phyloP scores from a whole-genome alignment of 2,113 vertebrate genomes.

The Taurulus bubalis region DNA sequence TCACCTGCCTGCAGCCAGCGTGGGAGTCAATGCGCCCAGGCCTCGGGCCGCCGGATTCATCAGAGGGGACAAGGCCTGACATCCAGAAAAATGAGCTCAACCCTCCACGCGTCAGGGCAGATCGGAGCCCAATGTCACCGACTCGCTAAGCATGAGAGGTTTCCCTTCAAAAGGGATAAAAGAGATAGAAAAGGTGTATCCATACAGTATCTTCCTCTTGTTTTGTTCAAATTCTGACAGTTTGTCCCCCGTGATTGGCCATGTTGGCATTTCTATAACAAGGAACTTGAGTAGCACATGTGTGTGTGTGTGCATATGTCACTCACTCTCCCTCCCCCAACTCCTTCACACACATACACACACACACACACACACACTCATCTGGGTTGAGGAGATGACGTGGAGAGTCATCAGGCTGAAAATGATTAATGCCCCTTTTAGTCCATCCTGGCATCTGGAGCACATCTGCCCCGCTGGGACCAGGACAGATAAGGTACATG shows the following conservation, averaged over 20 bases:
- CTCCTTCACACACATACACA: neutral
- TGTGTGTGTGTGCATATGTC: slow-evolving; percentile 15
- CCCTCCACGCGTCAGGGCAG: slow-evolving; percentile 54
- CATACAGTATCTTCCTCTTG: slow-evolving; percentile 32
- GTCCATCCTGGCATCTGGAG: slow-evolving; percentile 70
- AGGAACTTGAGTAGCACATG: neutral
- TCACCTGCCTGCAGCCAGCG: slow-evolving; percentile 71
- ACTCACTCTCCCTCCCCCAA: slow-evolving; percentile 9
- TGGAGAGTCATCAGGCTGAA: slow-evolving; percentile 79
- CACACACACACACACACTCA: slow-evolving; percentile 32
- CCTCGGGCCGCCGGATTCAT: slow-evolving; percentile 71
- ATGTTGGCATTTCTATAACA: slow-evolving; percentile 7
- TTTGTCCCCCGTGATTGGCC: slow-evolving; percentile 19
- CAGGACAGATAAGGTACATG: slow-evolving; percentile 69
- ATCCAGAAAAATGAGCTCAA: slow-evolving; percentile 81
- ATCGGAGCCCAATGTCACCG: slow-evolving; percentile 71
- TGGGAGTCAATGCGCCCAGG: slow-evolving; percentile 63
- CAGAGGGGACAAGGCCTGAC: slow-evolving; percentile 77
- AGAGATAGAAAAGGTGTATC: slow-evolving; percentile 42
- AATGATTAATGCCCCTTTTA: slow-evolving; percentile 85
- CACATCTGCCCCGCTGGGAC: slow-evolving; percentile 68
- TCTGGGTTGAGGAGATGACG: slow-evolving; percentile 54
- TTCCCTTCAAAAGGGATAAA: slow-evolving; percentile 48
- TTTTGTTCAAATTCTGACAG: slow-evolving; percentile 51
- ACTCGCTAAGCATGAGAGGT: slow-evolving; percentile 39